Base-by-base conservation (phyloP, 2,797 vertebrate species). In the Tachyglossus aculeatus region DNA sequence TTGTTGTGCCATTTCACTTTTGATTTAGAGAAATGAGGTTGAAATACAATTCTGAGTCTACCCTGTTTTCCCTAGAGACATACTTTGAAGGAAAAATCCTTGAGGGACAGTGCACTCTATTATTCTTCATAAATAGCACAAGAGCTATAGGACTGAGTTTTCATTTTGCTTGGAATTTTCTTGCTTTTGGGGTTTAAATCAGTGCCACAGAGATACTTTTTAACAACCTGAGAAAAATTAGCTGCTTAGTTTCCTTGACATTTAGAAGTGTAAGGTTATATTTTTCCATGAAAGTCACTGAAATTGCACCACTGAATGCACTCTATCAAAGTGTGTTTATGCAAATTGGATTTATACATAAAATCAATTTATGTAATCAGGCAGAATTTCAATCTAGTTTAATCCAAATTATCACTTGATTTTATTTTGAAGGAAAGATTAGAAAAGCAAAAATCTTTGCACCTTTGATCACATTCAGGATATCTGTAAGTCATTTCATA, bases 401-500 rank as follows among this genome's bases (percentile, higher is more conserved):
- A 15, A 52, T 77, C 81, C 66, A 33, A 82, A 85, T 50, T 57
- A 85, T 54, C 41, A 27, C 0, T 63, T 85, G 77, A 81, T 73
- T 80, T 67, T 2, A 7, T 31, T 54, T 53, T 36, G 36, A 45
- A 77, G 41, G 67, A 77, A 44, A 33, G 65, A 81, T 69, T 22
- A 76, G 65, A 79, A 68, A 69, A 77, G 43, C 52, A n/a, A n/a
- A n/a, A n/a, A n/a, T 71, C n/a, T 63, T 80, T 80, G 57, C 63
- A 67, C 61, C 74, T 73, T 72, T 74, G 68, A 67, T 61, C 48
- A 1, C 0, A 72, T 64, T 66, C 40, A 31, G 62, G 64, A 71
- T 76, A 82, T 84, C 85, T 88, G 71, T 43, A 12, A 67, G 52
- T 67, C 74, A 80, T 83, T 85, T 81, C 36, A 70, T 9, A 81